phyloP scores from a whole-genome alignment of 2,888 invertebrate genomes.

The Mythimna pallens region DNA sequence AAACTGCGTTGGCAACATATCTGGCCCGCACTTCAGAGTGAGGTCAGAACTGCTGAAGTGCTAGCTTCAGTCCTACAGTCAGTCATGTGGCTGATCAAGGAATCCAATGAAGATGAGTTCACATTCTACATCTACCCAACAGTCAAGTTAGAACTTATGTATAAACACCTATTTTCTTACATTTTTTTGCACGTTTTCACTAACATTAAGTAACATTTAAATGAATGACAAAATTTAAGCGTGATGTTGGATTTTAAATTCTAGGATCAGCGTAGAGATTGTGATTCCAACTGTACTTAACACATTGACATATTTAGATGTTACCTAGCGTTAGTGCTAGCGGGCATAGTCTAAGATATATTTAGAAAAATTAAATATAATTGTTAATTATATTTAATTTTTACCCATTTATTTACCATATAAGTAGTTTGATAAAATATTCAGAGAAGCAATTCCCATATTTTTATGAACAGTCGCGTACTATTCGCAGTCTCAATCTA shows the following conservation, averaged over 20 bases:
- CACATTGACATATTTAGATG: background rate
- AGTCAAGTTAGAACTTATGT: slow-evolving; percentile 92
- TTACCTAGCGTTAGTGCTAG: background rate
- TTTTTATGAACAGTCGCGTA: background rate
- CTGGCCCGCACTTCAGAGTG: slow-evolving; percentile 96
- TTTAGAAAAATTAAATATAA: too few relatives aligned
- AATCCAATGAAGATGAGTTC: slow-evolving; percentile 95
- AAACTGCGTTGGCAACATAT: slow-evolving; percentile 98
- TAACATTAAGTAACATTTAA: background rate
- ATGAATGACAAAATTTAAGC: background rate
- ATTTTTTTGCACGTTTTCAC: background rate
- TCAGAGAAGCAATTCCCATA: background rate
- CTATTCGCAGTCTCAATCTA: background rate
- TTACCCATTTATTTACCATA: background rate
- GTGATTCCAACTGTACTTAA: background rate
- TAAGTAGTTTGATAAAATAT: background rate
- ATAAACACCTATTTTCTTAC: background rate
- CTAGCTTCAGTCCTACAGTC: slow-evolving; percentile 96
- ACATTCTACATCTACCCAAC: slow-evolving; percentile 95
- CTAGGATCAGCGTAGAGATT: too few relatives aligned
- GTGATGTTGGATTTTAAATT: background rate
- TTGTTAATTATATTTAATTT: background rate
- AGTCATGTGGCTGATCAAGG: slow-evolving; percentile 95
- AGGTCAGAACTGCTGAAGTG: slow-evolving; percentile 96
- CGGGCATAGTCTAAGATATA: background rate